These are phyloP conservation scores for Lasioglossum albipes DNA, from an alignment of 1,140 invertebrate species.

Conservation along the genomic window DNA sequence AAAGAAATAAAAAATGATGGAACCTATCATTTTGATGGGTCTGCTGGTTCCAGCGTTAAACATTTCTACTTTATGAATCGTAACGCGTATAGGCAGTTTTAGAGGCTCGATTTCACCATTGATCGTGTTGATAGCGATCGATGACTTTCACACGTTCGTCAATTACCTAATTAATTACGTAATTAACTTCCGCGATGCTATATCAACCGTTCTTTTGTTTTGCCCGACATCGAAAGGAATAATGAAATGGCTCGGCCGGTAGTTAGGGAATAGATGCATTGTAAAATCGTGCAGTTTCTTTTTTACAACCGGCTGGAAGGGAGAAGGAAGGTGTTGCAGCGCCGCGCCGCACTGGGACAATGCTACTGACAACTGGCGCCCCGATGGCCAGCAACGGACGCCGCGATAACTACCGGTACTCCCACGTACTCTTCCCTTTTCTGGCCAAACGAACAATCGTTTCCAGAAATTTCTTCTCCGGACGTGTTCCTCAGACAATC, in stretches of 20 bases:
- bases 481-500: neutral
- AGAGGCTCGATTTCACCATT: neutral
- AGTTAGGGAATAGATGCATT: neutral
- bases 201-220: neutral
- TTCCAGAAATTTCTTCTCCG: neutral
- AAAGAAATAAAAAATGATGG: no score
- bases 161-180: slow-evolving; percentile 1
- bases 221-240: neutral
- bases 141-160: neutral
- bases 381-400: slow-evolving; percentile 48
- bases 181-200: neutral
- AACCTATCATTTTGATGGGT: no score
- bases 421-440: slow-evolving; percentile 22
- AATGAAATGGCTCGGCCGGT: neutral
- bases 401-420: slow-evolving; percentile 42
- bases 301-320: no score
- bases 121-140: neutral
- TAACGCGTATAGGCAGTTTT: no score
- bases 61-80: no score
- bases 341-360: neutral
- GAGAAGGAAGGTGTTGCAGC: neutral
- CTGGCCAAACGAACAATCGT: neutral
- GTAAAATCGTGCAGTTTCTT: neutral
- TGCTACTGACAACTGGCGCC: slow-evolving; percentile 64
- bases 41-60: no score